phyloP scores from a whole-genome alignment of 2,113 vertebrate genomes.

The Ciconia boyciana region DNA sequence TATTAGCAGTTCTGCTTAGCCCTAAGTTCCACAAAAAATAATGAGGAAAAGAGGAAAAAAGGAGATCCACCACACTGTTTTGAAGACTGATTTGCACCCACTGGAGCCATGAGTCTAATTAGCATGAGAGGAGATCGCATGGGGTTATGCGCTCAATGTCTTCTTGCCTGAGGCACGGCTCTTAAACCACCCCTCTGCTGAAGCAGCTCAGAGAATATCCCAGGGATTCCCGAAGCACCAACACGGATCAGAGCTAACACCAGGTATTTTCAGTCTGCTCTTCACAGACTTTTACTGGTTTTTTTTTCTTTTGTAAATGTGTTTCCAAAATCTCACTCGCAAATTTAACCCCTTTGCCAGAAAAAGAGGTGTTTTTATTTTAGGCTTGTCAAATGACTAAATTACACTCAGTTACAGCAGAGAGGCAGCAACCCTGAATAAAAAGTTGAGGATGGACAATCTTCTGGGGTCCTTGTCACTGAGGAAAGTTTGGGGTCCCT shows the following conservation, averaged over 20 bases:
- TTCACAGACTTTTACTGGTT: neutral
- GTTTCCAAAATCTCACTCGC: neutral
- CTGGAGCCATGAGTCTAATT: neutral
- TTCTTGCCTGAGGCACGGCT: neutral
- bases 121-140: neutral
- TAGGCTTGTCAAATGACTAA: neutral
- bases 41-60: neutral
- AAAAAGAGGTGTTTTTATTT: neutral
- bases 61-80: neutral
- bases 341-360: neutral
- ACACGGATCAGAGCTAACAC: neutral
- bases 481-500: neutral
- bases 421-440: neutral
- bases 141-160: rapidly evolving
- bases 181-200: neutral
- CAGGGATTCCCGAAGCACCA: neutral
- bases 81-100: neutral
- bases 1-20: neutral
- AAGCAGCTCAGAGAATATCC: neutral
- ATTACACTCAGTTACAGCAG: neutral
- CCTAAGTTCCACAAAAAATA: neutral
- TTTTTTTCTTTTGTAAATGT: neutral
- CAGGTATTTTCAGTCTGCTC: neutral
- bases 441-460: neutral
- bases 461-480: neutral